Percentiles rank a stretch among this genome's conserved stretches.
Conservation (phyloP, 2,888 invertebrate genomes). For the Carterocephalus palaemon region DNA sequence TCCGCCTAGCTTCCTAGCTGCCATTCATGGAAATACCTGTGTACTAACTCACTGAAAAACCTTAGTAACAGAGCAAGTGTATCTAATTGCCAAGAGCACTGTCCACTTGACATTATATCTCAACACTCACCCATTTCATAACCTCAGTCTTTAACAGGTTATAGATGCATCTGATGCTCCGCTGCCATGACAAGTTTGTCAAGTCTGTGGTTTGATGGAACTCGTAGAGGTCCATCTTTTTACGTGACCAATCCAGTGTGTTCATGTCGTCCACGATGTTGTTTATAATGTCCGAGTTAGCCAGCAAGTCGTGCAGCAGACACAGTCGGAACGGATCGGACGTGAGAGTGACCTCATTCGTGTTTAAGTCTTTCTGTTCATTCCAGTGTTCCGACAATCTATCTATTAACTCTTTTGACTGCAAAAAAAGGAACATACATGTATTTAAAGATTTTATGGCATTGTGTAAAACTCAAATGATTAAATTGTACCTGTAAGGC, state of each 20-base stretch:
- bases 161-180: slow-evolving; percentile 81
- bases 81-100: no score
- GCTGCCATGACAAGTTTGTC: slow-evolving; percentile 73
- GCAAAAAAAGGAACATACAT: slow-evolving; percentile 31
- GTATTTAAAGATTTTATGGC: background rate
- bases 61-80: no score
- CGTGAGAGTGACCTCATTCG: slow-evolving; percentile 72
- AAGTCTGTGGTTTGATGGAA: slow-evolving; percentile 90
- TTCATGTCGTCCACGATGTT: slow-evolving; percentile 83
- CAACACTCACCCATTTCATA: slow-evolving; percentile 80
- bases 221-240: slow-evolving; percentile 92
- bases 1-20: no score
- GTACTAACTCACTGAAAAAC: no score
- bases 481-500: slow-evolving; percentile 49
- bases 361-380: slow-evolving; percentile 54
- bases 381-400: slow-evolving; percentile 70
- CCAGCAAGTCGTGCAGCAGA: slow-evolving; percentile 81
- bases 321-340: slow-evolving; percentile 84
- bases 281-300: slow-evolving; percentile 76
- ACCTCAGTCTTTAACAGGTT: slow-evolving; percentile 82
- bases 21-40: no score
- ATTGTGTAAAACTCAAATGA: slow-evolving; percentile 1
- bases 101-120: background rate
- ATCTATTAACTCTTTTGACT: slow-evolving; percentile 63
- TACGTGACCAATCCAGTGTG: slow-evolving; percentile 83